Base-by-base conservation (phyloP, 1,140 invertebrate species). In the Drosophila paulistorum region DNA sequence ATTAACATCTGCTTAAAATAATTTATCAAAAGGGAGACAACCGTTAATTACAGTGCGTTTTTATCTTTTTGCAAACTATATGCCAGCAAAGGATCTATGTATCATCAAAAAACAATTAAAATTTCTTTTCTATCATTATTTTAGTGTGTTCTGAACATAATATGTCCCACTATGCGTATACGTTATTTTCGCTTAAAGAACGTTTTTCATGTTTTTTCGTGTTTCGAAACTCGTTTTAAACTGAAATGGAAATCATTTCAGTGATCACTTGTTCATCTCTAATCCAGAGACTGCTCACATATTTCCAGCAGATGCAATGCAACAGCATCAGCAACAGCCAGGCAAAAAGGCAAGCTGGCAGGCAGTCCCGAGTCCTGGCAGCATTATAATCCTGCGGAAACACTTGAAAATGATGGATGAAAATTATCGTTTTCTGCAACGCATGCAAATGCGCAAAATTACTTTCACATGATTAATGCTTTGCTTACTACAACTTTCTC, bases 321-420 rank as follows among this genome's bases (percentile, higher is more conserved):
- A 51, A 51, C 45, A 23, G 14, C 42, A 17, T 13, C 45, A 48
- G 45, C 17, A 51, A 51, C 45, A 51, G 45, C 55, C 33, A 17
- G 57, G 57, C 33, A 59, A 26, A 11, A 14, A 51, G 45, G 45
- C 17, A 51, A 30, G 30, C 30, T 7, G 30, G 30, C 45, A 23
- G 17, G 45, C 45, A 59, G 57, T 37, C 57, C 41, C 57, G 11
- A 60, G 37, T 62, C 60, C 45, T 55, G 26, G 48, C 60, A 58
- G 41, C 60, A 73, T 77, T 77, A 77, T 79, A 79, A 79, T 79
- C 83, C 84, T 78, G 85, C 77, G 84, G 84, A 87, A 87, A 84
- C 84, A 87, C 84, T 87, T 87, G 84, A 87, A 84, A 87, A 89
- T 87, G 84, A 87, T 87, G 84, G 77, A 87, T 87, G 84, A 80